Base-by-base conservation (phyloP, 2,888 invertebrate genomes). In the Coenonympha arcania region DNA sequence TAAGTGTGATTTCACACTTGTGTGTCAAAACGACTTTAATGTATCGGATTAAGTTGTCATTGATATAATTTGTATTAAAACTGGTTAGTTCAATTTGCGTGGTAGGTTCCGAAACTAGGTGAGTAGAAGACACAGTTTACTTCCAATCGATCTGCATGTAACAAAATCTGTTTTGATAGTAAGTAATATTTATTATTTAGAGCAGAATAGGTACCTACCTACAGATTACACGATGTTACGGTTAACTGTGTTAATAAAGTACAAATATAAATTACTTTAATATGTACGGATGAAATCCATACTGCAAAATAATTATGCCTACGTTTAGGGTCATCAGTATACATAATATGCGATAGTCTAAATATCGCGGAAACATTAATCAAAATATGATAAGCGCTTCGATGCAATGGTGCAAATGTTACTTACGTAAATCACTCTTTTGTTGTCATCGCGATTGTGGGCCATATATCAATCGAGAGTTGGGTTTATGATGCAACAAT, bases 371-470 rank as follows among this genome's bases (percentile, higher is more conserved):
- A 72, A 66, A 64, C 81, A 81, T 84, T 72, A 76, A 83, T 84
- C 79, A 82, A 62, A 63, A 47, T 60, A 57, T 71, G 82, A 83
- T 83, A 84, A 76, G 69, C 67, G 65, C 65, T 69, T 68, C 69
- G 69, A 59, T 67, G 64, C 69, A 69, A 60, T 67, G 64, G 70
- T 74, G 78, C 74, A 73, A 73, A 76, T 73, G 71, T 69, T 59
- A 62, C 56, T 59, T 62, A 64, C 65, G 71, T 84, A 81, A 80
- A 83, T 83, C 77, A 81, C 60, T 69, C 65, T 65, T 52, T 52
- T 57, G 55, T 54, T 50, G 55, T 51, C 50, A 50, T 48, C 50
- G 41, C 53, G 51, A 56, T 59, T 56, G 58, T 48, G 52, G 52
- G 55, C 46, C 48, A 54, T 60, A 59, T 60, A 62, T 64, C 61